phyloP scores from a whole-genome alignment of 2,113 vertebrate genomes.

The Ivindomyrus marchei region DNA sequence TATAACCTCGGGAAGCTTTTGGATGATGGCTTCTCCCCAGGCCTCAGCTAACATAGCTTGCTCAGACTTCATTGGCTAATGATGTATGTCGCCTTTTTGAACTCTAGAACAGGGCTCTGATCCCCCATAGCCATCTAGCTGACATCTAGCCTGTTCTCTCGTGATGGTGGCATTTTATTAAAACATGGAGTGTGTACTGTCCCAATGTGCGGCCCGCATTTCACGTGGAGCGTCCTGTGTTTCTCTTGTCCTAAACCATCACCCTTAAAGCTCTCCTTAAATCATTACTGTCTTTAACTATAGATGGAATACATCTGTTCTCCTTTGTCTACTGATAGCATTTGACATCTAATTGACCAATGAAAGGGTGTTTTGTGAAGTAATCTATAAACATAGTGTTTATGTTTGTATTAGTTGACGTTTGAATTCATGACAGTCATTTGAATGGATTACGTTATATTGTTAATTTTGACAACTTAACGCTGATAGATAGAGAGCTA shows the following conservation, averaged over 20 bases:
- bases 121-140: neutral
- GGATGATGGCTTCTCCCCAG: neutral
- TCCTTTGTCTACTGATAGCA: neutral
- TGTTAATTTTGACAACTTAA: neutral
- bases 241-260: neutral
- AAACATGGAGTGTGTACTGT: neutral
- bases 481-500: neutral
- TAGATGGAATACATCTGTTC: neutral
- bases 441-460: neutral
- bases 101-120: neutral
- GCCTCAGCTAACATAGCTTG: neutral
- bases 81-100: neutral
- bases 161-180: neutral
- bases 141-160: neutral
- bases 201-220: neutral
- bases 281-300: neutral
- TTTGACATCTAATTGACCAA: neutral
- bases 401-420: neutral
- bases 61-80: neutral
- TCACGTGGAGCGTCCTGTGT: neutral
- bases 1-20: neutral
- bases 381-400: neutral
- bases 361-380: neutral
- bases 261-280: neutral
- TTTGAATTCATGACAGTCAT: neutral